Conservation (phyloP, 53 echinoderm and acorn worm genomes). For the Temnopleurus reevesii region DNA sequence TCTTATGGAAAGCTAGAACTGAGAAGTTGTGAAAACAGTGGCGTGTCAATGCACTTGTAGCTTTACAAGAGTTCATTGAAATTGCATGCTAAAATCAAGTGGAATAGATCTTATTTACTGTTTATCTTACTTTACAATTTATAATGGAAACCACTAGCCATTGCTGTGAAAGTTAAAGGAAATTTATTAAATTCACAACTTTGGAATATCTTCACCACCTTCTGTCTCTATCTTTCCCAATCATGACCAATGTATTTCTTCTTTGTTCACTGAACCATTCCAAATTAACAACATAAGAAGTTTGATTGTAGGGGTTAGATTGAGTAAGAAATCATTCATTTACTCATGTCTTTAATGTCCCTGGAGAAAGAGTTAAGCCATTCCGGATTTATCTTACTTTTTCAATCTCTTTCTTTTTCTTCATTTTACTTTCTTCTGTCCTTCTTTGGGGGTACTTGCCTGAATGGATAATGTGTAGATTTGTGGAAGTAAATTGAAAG, state of each 20-base stretch:
- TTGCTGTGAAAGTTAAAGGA: neutral
- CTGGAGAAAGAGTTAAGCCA: neutral
- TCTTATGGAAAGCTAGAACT: too few relatives aligned
- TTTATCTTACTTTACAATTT: slow-evolving; percentile 1
- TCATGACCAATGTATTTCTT: neutral
- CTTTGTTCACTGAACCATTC: slow-evolving; percentile 12
- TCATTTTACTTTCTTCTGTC: neutral
- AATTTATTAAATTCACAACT: slow-evolving; percentile 15
- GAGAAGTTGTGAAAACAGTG: too few relatives aligned
- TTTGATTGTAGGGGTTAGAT: neutral
- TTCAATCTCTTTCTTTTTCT: neutral
- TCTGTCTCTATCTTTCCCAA: neutral
- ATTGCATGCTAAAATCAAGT: slow-evolving; percentile 20
- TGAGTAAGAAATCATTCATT: neutral
- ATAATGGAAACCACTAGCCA: slow-evolving; percentile 35
- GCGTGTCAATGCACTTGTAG: slow-evolving; percentile 18
- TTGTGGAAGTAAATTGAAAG: slow-evolving; percentile 54
- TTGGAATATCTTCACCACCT: neutral
- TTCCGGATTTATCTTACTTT: neutral
- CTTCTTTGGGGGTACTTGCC: neutral
- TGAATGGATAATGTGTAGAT: slow-evolving; percentile 33
- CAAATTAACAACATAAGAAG: neutral
- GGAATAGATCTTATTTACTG: slow-evolving; percentile 34
- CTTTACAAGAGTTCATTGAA: slow-evolving; percentile 24
- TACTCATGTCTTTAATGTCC: neutral